Evolutionary conservation across 2,113 vertebrate species (phyloP).

Genomic region (Oncorhynchus tshawytscha): DNA sequence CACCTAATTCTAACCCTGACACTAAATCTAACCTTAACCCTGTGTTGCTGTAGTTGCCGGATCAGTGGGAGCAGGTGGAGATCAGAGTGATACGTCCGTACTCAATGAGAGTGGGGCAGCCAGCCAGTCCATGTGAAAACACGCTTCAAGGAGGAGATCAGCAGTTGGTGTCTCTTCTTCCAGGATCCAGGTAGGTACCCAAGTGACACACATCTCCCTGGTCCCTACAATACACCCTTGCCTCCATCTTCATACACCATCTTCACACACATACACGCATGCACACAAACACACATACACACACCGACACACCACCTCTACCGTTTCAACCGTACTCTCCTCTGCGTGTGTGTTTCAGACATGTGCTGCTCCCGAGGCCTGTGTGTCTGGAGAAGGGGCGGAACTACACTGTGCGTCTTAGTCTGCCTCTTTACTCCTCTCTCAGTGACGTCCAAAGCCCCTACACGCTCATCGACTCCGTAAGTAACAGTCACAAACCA

Average conservation of each 20-base stretch:
- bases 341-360: constrained; percentile 67
- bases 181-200: constrained; percentile 76
- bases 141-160: constrained; percentile 83
- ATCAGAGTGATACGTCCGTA: constrained; percentile 79
- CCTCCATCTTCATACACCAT: neutral
- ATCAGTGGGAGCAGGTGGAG: constrained; percentile 90
- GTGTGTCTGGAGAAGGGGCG: constrained; percentile 90
- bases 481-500: constrained; percentile 60
- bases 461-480: constrained; percentile 91
- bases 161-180: constrained; percentile 84
- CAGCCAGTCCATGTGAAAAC: constrained; percentile 77
- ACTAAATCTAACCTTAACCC: too few relatives aligned
- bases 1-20: too few relatives aligned
- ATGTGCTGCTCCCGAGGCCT: constrained; percentile 79
- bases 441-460: constrained; percentile 77
- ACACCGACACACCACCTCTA: neutral
- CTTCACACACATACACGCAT: neutral
- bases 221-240: too few relatives aligned
- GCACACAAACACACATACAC: too few relatives aligned
- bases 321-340: neutral
- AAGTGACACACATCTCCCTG: too few relatives aligned
- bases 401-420: constrained; percentile 87
- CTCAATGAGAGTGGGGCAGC: constrained; percentile 63
- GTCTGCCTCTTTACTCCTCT: constrained; percentile 81
- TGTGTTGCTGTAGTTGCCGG: constrained; percentile 77